Base-by-base conservation (phyloP, 92 coral and sea anemone genomes). In the Anthopleura xanthogrammica region DNA sequence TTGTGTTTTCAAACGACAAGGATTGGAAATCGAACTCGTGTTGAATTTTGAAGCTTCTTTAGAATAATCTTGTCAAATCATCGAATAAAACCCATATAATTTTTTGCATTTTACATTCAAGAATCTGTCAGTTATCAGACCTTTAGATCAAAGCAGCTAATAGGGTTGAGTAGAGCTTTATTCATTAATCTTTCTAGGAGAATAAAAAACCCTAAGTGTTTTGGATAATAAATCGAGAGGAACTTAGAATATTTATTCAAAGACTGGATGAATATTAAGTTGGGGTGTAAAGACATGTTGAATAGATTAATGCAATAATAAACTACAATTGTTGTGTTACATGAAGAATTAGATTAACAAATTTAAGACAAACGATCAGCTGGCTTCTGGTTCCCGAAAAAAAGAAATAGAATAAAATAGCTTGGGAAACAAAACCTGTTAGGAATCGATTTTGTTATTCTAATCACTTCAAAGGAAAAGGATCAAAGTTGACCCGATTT, bases 131-230 rank as follows among this genome's bases (percentile, higher is more conserved):
- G 24, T 17, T 78, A 78, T 78, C 81, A 19, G 43, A 54, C 66
- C 3, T 40, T 41, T 7, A n/a, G 52, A 80, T 80, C 83, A 65
- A 22, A 80, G 52, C 83, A 65, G 23, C 83, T 66, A 80, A 80
- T 80, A 80, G 72, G 75, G 70, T 50, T 14, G 40, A 50, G 36
- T 40, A 29, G 76, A 80, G 76, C 76, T 80, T 41, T 13, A 80
- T 64, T 66, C 56, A 80, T 64, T 80, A 80, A 80, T 80, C 83
- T 80, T 14, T 16, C 29, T 42, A 65, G 19, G 20, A 39, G 52
- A 80, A 41, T 62, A 41, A 24, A 42, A 41, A 42, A 41, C 54
- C 54, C 74, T 5, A 68, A 68, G 74, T 68, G 74, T 36, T 36
- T 24, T 3, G 74, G 41, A 68, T 68, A 68, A 68, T 68, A 68